Base-by-base conservation (phyloP, 92 coral and sea anemone genomes). In the Parazoanthus swiftii region DNA sequence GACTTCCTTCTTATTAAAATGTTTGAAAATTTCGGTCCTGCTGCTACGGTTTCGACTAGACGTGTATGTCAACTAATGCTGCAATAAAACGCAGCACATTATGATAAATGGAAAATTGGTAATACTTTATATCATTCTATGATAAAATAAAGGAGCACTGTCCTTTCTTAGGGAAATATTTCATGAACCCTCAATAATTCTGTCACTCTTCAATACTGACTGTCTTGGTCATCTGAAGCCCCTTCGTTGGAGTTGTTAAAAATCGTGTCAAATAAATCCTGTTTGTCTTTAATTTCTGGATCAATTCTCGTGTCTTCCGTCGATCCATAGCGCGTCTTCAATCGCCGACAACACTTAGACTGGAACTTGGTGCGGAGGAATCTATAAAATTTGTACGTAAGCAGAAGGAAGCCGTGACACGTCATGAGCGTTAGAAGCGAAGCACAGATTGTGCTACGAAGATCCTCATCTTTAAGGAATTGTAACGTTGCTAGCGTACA, bases 401-500 rank as follows among this genome's bases (percentile, higher is more conserved):
- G 43, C 9, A 95, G 38, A 14, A 81, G 76, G 16, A 77, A 74
- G 18, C 91, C 80, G 82, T 95, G 98, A 39, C 89, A 38, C 2
- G 98, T 83, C 29, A 93, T 89, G 8, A 86, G 23, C 25, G 74
- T 42, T 71, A 95, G 86, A 50, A 95, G 73, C 75, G 67, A 3
- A 14, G 76, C 88, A 35, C 89, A 77, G 18, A 92, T 85, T 13
- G 26, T 68, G 75, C 88, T 80, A 56, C 92, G 67, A n/a, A 70
- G 58, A 82, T 93, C 71, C 7, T 59, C 23, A 26, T 91, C 85
- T 9, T 92, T 82, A 50, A 95, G 72, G 67, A 91, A 81, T 67
- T 90, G 98, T 70, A 94, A 67, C 46, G 92, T 81, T 16, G 95
- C 95, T 54, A 97, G 63, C 5, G 88, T 84, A 74, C 97, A 92